Conservation (phyloP, 2,113 vertebrate genomes). For the Chunga burmeisteri region DNA sequence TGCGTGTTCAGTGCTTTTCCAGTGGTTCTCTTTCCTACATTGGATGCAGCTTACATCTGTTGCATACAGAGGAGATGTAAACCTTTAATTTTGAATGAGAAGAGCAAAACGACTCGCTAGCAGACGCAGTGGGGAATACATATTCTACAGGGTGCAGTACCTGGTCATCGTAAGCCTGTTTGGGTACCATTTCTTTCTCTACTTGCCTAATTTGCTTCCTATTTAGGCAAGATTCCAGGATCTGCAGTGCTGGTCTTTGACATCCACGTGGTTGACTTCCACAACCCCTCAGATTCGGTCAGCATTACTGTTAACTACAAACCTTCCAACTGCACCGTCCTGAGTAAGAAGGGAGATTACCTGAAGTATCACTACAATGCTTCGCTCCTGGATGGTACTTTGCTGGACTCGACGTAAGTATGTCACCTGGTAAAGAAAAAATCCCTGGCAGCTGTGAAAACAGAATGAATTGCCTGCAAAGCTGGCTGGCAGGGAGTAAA, state of each 20-base stretch:
- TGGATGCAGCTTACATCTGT: background rate
- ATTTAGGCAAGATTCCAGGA: slow-evolving; percentile 91
- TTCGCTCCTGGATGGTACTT: slow-evolving; percentile 89
- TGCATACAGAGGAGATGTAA: background rate
- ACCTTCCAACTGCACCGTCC: slow-evolving; percentile 80
- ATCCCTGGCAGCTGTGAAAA: background rate
- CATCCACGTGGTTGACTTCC: slow-evolving; percentile 93
- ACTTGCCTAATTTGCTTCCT: background rate
- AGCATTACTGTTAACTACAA: slow-evolving; percentile 78
- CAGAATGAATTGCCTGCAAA: background rate
- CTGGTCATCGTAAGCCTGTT: background rate
- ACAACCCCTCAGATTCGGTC: slow-evolving; percentile 89
- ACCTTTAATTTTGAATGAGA: background rate
- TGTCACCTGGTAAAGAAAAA: background rate
- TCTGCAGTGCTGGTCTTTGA: slow-evolving; percentile 96
- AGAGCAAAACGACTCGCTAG: background rate
- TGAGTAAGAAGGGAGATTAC: slow-evolving; percentile 93
- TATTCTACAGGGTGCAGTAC: background rate
- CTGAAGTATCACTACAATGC: slow-evolving; percentile 98
- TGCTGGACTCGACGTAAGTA: slow-evolving; percentile 94
- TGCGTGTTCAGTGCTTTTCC: background rate
- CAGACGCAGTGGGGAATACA: background rate
- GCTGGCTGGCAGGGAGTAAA: background rate
- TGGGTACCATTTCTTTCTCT: background rate
- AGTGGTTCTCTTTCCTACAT: background rate